Base-by-base conservation (phyloP, 2,113 vertebrate genomes). In the Crotalus horridus region DNA sequence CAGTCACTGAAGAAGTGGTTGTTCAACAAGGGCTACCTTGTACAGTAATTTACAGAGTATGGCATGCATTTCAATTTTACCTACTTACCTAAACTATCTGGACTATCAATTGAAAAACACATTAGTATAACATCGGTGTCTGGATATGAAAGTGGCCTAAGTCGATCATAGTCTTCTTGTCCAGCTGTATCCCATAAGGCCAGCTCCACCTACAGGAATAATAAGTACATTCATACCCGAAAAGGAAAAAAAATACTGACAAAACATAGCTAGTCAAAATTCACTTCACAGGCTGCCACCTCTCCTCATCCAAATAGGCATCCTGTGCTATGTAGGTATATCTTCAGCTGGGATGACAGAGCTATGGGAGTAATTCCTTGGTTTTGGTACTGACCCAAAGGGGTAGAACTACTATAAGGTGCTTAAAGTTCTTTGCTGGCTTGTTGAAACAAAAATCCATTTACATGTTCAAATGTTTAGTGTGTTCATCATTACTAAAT, bases 61-160 rank as follows among this genome's bases (percentile, higher is more conserved):
- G 29, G 1, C n/a, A 93, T 90, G 0, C 0, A 91, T 90, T 90
- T 93, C 81, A 89, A 0, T 56, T 81, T 26, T 13, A 90, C 33
- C 48, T 64, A 96, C 98, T 98, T 95, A 99, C 99, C 99, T 97
- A 99, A 98, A 98, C 99, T 99, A 98, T 99, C 99, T 89, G 99
- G 99, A 95, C 99, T 99, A 98, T 99, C 99, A 91, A 99, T 99
- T 96, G 99, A 99, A 97, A 99, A 99, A 97, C 99, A 99, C 99
- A 99, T 99, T 95, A 99, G 98, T 97, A 99, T 99, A 97, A 99
- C 99, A 96, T 99, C 99, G 0, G 99, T 99, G 96, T 99, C 99
- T 89, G 99, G 99, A 95, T 99, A 99, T 33, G 99, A 99, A 95
- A 99, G 99, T 1, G 99, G 99, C 90, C 99, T 98, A 97, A 99